phyloP scores from a whole-genome alignment of 2,888 invertebrate species.

The Melinopterus prodromus region DNA sequence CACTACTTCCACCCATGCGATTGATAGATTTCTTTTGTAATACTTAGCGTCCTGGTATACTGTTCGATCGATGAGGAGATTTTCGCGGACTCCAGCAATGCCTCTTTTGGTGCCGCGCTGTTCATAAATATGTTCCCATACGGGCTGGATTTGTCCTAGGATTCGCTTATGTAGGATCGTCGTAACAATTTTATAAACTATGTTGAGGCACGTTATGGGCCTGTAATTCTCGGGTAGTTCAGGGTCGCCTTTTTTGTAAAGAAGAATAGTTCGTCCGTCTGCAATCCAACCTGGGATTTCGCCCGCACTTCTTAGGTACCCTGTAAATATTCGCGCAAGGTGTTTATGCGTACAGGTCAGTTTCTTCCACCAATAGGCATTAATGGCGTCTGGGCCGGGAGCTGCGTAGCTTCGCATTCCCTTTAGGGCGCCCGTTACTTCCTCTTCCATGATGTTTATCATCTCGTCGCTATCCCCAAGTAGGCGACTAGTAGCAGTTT shows the following conservation, averaged over 20 bases:
- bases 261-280: no score
- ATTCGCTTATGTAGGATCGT: no score
- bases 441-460: neutral
- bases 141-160: no score
- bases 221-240: no score
- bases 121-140: no score
- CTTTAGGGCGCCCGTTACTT: neutral
- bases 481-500: neutral
- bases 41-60: conserved; percentile 6
- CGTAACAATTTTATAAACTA: no score
- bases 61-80: conserved; percentile 29
- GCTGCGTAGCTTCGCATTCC: conserved; percentile 23
- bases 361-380: no score
- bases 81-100: conserved; percentile 27
- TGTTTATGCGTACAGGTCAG: no score
- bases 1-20: no score
- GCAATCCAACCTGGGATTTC: conserved; percentile 10
- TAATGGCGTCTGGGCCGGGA: neutral
- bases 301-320: neutral
- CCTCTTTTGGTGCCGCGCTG: conserved; percentile 27
- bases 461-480: neutral
- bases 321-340: conserved; percentile 13
- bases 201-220: no score
- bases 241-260: no score
- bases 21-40: neutral